A percentile compares a stretch with the other conserved stretches of the same genome.
Evolutionary conservation across 2,797 vertebrate genomes (phyloP).

Genomic region (Aulostomus chinensis): DNA sequence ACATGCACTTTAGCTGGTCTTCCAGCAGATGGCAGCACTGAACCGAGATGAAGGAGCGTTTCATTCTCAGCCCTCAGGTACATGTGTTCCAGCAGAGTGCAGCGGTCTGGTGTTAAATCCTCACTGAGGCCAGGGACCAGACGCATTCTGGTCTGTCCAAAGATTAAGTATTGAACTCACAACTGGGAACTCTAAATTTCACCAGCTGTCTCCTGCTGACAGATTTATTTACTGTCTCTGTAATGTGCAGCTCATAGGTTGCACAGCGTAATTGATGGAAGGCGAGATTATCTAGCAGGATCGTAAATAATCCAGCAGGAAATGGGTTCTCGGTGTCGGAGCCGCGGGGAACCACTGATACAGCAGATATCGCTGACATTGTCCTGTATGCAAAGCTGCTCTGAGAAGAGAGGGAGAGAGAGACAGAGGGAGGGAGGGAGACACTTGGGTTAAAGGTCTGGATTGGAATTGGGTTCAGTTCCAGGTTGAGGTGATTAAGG

Average conservation of each 20-base stretch:
- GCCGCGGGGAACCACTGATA: slow-evolving; percentile 22
- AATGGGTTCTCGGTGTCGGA: slow-evolving; percentile 45
- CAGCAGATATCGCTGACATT: too few species aligned
- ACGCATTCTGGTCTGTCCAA: slow-evolving; percentile 1
- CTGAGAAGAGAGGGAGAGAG: too few species aligned
- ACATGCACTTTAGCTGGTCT: slow-evolving; percentile 2
- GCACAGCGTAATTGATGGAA: slow-evolving; percentile 44
- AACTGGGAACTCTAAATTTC: slow-evolving; percentile 16
- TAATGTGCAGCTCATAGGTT: slow-evolving; percentile 38
- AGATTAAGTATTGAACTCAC: slow-evolving; percentile 9
- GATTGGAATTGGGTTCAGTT: too few species aligned
- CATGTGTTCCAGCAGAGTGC: too few species aligned
- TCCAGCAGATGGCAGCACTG: slow-evolving; percentile 58
- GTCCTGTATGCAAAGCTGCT: too few species aligned
- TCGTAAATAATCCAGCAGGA: slow-evolving; percentile 60
- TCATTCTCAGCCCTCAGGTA: too few species aligned
- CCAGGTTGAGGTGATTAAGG: too few species aligned
- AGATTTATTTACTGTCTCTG: slow-evolving; percentile 34
- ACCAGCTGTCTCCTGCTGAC: slow-evolving; percentile 20
- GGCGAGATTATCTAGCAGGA: slow-evolving; percentile 39
- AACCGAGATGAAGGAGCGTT: not conserved
- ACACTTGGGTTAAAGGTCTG: too few species aligned
- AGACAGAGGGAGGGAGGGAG: too few species aligned
- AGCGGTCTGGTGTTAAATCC: slow-evolving; percentile 18
- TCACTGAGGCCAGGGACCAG: not conserved